A percentile compares a stretch with the other conserved stretches of the same genome.
Conservation (phyloP, 2,797 vertebrate species). For the Dromococcyx pavoninus region DNA sequence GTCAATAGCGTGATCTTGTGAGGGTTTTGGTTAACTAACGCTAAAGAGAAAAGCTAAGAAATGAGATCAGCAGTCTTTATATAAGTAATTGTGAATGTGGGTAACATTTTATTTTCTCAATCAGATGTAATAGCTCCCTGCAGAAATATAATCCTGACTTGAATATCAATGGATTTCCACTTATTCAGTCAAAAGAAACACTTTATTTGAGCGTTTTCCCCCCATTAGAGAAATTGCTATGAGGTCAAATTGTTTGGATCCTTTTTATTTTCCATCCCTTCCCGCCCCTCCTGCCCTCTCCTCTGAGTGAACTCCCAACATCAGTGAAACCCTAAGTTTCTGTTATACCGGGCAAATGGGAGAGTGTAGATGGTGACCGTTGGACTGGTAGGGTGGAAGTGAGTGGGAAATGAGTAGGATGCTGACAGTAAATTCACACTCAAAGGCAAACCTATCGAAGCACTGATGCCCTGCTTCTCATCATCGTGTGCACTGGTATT, state of each 20-base stretch:
- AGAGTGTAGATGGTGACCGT: accelerated
- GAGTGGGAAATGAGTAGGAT: background rate
- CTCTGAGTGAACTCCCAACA: background rate
- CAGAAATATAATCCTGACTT: slow-evolving; percentile 39
- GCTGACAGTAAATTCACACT: background rate
- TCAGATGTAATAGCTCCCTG: slow-evolving; percentile 53
- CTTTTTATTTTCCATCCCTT: background rate
- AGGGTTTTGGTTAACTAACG: slow-evolving; percentile 62
- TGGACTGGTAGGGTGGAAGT: background rate
- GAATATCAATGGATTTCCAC: slow-evolving; percentile 44
- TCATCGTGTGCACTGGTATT: accelerated
- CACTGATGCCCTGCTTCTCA: background rate
- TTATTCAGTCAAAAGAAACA: slow-evolving; percentile 5
- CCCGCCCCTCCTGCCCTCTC: background rate
- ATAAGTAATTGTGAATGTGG: slow-evolving; percentile 66
- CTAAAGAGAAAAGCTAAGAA: slow-evolving; percentile 37
- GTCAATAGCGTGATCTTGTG: slow-evolving; percentile 42
- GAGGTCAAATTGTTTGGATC: background rate
- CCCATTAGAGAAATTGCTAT: background rate
- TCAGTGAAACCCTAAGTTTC: accelerated
- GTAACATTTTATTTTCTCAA: slow-evolving; percentile 61
- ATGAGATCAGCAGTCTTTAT: slow-evolving; percentile 58
- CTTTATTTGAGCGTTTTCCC: background rate
- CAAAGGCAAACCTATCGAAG: accelerated
- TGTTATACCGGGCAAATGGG: background rate